phyloP scores from a whole-genome alignment of 2,888 invertebrate genomes.

The Oligia latruncula region DNA sequence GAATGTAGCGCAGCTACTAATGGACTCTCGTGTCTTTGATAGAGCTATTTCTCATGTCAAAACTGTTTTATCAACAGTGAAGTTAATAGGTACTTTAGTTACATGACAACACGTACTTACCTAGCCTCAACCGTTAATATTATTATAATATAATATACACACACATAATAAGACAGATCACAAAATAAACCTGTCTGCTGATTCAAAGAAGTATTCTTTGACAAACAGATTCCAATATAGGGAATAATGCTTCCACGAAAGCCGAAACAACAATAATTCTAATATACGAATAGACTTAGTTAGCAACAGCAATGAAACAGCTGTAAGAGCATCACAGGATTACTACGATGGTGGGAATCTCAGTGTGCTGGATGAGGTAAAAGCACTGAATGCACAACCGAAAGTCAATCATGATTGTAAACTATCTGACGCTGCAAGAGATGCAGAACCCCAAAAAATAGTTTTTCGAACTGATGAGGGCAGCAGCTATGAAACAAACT shows the following conservation, averaged over 20 bases:
- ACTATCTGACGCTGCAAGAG: no score
- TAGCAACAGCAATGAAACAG: neutral
- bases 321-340: neutral
- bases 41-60: conserved; percentile 15
- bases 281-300: neutral
- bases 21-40: conserved; percentile 7
- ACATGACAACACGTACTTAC: neutral
- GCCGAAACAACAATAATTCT: neutral
- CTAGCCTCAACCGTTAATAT: neutral
- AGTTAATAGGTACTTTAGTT: neutral
- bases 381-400: neutral
- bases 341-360: neutral
- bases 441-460: neutral
- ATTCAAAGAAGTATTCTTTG: conserved; percentile 17
- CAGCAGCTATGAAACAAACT: neutral
- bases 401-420: neutral
- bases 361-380: neutral
- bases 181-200: neutral
- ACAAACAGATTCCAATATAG: neutral
- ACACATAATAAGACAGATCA: neutral
- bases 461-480: neutral
- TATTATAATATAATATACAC: neutral
- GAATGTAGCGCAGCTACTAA: conserved; percentile 13
- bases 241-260: neutral
- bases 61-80: neutral